These are phyloP conservation scores for Cololabis saira DNA, from an alignment of 2,113 vertebrate genomes.

Conservation along the genomic window DNA sequence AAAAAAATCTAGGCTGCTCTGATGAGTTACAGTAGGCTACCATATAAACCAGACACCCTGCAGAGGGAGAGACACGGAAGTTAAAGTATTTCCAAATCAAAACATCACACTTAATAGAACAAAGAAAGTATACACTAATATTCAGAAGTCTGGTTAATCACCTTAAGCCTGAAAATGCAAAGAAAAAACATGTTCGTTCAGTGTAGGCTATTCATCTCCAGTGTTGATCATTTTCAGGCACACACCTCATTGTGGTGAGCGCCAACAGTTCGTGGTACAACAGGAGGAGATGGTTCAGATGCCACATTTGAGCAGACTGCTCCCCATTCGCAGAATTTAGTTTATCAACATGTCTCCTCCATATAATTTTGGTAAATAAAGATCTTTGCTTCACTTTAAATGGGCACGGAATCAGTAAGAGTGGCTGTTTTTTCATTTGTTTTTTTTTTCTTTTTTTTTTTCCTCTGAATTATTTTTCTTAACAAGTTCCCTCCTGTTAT, in stretches of 20 bases:
- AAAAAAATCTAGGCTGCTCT: constrained; percentile 49
- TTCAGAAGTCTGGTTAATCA: constrained; percentile 78
- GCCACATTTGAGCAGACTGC: constrained; percentile 57
- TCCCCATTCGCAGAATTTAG: constrained; percentile 67
- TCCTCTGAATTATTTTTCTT: constrained; percentile 9
- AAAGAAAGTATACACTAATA: constrained; percentile 77
- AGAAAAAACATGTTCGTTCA: constrained; percentile 72
- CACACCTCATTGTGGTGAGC: constrained; percentile 60
- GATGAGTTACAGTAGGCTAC: constrained; percentile 65
- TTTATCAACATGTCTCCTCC: constrained; percentile 65
- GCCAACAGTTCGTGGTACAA: constrained; percentile 68
- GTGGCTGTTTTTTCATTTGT: constrained; percentile 46
- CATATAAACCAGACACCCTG: constrained; percentile 59
- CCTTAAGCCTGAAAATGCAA: constrained; percentile 68
- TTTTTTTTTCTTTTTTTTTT: constrained; percentile 41
- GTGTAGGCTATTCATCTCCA: constrained; percentile 68
- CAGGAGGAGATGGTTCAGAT: constrained; percentile 69
- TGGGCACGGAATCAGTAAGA: constrained; percentile 68
- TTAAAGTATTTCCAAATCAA: constrained; percentile 72
- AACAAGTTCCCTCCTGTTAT: constrained; percentile 65
- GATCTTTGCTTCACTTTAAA: constrained; percentile 81
- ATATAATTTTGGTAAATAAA: constrained; percentile 81
- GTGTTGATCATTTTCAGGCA: constrained; percentile 70
- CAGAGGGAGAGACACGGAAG: constrained; percentile 67
- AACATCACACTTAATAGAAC: constrained; percentile 74